phyloP scores from a whole-genome alignment of 2,888 invertebrate species.

The Drosophila peninsularis region DNA sequence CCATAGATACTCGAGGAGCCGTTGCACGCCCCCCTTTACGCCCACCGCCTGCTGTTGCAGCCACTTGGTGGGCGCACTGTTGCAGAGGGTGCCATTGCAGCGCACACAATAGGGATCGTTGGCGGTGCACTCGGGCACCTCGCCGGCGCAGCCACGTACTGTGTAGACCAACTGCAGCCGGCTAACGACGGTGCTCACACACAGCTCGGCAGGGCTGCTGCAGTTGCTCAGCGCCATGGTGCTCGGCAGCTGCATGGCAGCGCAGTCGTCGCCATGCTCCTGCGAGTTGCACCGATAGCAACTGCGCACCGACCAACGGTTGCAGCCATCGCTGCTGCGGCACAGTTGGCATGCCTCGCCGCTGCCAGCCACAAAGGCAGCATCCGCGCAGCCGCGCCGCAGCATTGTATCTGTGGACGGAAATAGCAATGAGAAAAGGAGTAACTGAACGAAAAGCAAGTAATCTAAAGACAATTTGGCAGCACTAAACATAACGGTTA shows the following conservation, averaged over 20 bases:
- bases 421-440: neutral
- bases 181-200: conserved; percentile 76
- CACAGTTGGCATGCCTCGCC: conserved; percentile 73
- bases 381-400: conserved; percentile 77
- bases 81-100: conserved; percentile 81
- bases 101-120: conserved; percentile 81
- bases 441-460: too few relatives aligned
- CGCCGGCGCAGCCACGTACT: conserved; percentile 73
- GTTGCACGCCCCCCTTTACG: neutral
- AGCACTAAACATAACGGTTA: neutral
- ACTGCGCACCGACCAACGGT: conserved; percentile 72
- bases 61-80: conserved; percentile 63
- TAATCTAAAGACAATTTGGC: neutral
- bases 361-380: conserved; percentile 24
- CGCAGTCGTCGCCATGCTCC: conserved; percentile 68
- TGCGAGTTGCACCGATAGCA: conserved; percentile 80
- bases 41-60: conserved; percentile 34
- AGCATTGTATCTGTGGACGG: conserved; percentile 58
- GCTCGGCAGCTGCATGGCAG: conserved; percentile 48
- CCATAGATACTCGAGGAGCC: conserved; percentile 30
- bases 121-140: conserved; percentile 73
- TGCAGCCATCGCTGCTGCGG: conserved; percentile 72
- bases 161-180: conserved; percentile 70
- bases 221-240: conserved; percentile 65
- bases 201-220: conserved; percentile 64